A percentile compares a stretch with the other conserved stretches of the same genome.
These are phyloP conservation scores for Branchinecta sandiegonensis DNA, from an alignment of 2,888 invertebrate genomes.

Conservation along the genomic window DNA sequence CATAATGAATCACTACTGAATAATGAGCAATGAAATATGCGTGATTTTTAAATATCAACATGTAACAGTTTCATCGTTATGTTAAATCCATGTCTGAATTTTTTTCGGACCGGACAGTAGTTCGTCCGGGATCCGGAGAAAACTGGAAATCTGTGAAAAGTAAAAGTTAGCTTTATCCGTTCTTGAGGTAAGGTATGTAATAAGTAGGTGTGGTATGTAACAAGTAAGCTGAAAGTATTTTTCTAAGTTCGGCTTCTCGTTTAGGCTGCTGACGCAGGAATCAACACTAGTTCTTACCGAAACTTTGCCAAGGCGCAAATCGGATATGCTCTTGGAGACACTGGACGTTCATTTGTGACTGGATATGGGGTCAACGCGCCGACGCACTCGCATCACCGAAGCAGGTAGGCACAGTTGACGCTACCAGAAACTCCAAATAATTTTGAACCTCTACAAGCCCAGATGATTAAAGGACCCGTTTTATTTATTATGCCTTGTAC, in stretches of 20 bases:
- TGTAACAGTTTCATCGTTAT: too few species aligned
- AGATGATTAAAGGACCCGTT: not conserved
- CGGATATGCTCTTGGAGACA: slow-evolving; percentile 41
- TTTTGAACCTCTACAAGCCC: not conserved
- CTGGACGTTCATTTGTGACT: slow-evolving; percentile 42
- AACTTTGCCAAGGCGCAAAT: slow-evolving; percentile 42
- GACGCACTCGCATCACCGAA: slow-evolving; percentile 41
- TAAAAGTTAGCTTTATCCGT: too few species aligned
- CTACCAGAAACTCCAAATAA: not conserved
- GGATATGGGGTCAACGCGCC: slow-evolving; percentile 43
- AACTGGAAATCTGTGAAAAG: too few species aligned
- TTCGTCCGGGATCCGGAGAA: too few species aligned
- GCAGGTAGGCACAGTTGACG: slow-evolving; percentile 33
- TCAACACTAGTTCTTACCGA: slow-evolving; percentile 34
- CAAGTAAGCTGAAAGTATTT: not conserved
- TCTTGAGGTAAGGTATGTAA: not conserved
- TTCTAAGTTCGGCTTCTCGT: slow-evolving; percentile 24
- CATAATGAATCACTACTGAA: too few species aligned
- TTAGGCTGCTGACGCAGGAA: slow-evolving; percentile 32
- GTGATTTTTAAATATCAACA: too few species aligned
- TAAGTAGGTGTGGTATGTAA: too few species aligned
- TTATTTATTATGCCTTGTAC: not conserved
- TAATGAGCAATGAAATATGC: too few species aligned
- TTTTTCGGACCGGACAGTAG: too few species aligned
- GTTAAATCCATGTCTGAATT: too few species aligned